Base-by-base conservation (phyloP, 2,888 invertebrate genomes). In the Litoditis marina region DNA sequence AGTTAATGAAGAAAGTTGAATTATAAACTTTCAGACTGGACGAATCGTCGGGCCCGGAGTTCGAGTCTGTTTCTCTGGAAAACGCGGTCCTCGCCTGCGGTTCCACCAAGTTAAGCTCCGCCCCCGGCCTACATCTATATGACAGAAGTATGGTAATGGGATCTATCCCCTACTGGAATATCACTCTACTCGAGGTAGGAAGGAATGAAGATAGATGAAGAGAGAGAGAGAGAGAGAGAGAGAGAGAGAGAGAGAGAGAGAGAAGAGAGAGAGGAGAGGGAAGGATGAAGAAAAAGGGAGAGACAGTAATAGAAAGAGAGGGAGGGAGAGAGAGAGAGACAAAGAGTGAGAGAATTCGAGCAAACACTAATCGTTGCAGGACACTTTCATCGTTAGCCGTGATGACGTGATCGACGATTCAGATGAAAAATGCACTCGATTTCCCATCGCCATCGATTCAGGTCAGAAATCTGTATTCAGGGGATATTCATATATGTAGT, bases 221-320 rank as follows among this genome's bases (percentile, higher is more conserved):
- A 42, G 60, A 39, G 47, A 57, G 32, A 46, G 44, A 53, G 49
- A 50, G 52, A 36, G 30, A 31, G 42, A 39, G 57, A 55, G 51
- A 46, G 53, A 56, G 55, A 58, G 50, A 30, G 46, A 22, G 39
- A 30, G 42, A 60, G 27, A 57, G 46, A 28, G 27, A 51, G 51
- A 51, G 30, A 51, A 28, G 11, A 46, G 47, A n/a, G 34, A 16
- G 52, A 28, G 30, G 34, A 51, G n/a, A 7, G 56, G 49, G 55
- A 59, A 62, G 60, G 49, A 19, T 31, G 60, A 8, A 25, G 58
- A 65, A 55, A 52, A 53, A 47, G 54, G 64, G 62, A 63, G 63
- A 42, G 44, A 28, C 46, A 46, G 47, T 56, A 44, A 19, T 27
- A 56, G 46, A n/a, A 47, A 56, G 32, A 46, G 19, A 30, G 47